Base-by-base conservation (phyloP, 2,797 vertebrate species). In the Myotis findleyi region DNA sequence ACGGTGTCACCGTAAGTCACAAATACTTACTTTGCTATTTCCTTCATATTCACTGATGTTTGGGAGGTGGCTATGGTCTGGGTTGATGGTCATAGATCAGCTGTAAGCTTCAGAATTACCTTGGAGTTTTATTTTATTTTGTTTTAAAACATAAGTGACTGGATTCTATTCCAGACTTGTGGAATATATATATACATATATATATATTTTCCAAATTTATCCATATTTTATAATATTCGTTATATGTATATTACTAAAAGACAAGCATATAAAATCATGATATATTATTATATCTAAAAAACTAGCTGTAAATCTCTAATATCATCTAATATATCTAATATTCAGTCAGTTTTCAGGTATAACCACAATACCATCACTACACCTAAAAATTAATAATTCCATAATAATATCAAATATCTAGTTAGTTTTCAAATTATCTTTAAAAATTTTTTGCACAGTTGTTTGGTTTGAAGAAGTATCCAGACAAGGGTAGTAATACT, bases 1-100 rank as follows among this genome's bases (percentile, higher is more conserved):
- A 98, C 99, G 98, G 0, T 99, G 99, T 86, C 98, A 98, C 75
- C 98, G 99, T 99, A 98, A 98, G 98, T 94, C 81, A 10, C n/a
- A 55, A 51, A 1, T n/a, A 49, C 66, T 89, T 30, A n/a, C 8
- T 53, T 41, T n/a, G 5, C 36, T 59, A 9, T 76, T 80, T 30
- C 23, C 53, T 80, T 72, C 66, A 13, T 76, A 91, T 93, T 69
- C 62, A 87, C 18, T 79, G 14, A 47, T 38, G 17, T 64, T 64
- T 59, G 47, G 62, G 36, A 87, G 21, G n/a, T 87, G 25, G 4
- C 79, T 76, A 0, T 36, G 49, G 51, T 69, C 66, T 53, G 33
- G 10, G 49, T 91, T 75, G 33, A 23, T 87, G 79, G 44, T 62
- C 41, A 41, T 87, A 9, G 18, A 25, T 95, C 38, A 36, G 14